Evolutionary conservation across 2,113 vertebrate genomes (phyloP), one percentile per base, ranked within the genome.

Genomic region (Ochotona curzoniae): DNA sequence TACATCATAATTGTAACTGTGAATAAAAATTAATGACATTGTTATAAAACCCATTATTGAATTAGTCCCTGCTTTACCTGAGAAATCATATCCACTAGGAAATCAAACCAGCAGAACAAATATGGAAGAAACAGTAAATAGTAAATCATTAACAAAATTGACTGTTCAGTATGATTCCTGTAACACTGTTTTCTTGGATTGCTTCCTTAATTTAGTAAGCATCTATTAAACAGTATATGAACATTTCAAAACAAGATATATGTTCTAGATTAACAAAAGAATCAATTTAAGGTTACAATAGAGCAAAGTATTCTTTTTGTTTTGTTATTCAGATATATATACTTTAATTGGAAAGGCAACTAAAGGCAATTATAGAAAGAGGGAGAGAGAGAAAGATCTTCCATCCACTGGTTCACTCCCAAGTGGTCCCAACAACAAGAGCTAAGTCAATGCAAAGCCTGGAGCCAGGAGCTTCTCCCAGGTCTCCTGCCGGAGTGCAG

Each of bases 201-300:
- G 80, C 47, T 93, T 9, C 73, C 76, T 76, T 88, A 91, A 87
- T 81, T 91, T 76, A 93, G n/a, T 17, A 93, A 93, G 92, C 12
- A 83, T 83, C 67, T 90, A 75, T 90, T 92, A 84, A 83, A 90
- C 47, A 90, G 18, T 47, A 23, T 57, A 30, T 76, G 71, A 81
- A 66, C 44, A 32, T 74, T 90, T 93, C 32, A 44, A 15, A 57
- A 25, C 44, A 89, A 78, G 63, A 94, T 64, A 92, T 94, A 87
- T 91, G 28, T 69, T 64, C 20, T 23, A 83, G n/a, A 88, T 92
- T 92, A 89, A 32, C 64, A 95, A 81, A 83, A 81, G 32, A 91
- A 86, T 93, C 79, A 94, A 91, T 80, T 63, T 87, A 63, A 76
- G 25, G 69, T 57, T 63, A 17, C 71, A 91, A 35, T 8, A 73